Percentiles rank a stretch among this genome's conserved stretches.
Evolutionary conservation across 2,797 vertebrate genomes (phyloP).

Genomic region (Arnoldichthys spilopterus): DNA sequence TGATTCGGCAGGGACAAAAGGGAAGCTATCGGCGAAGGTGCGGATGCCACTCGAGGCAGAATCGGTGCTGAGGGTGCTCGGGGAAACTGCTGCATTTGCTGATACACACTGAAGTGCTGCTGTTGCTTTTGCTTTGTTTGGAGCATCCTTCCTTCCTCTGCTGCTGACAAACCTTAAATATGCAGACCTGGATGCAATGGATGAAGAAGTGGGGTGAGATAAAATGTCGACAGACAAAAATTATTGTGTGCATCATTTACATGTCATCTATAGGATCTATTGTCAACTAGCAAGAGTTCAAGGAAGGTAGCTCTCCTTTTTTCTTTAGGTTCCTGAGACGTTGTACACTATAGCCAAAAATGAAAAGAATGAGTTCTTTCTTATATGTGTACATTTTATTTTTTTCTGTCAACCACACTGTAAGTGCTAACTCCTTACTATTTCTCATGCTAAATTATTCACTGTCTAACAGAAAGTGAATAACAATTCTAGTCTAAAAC

Average conservation of each 20-base stretch:
- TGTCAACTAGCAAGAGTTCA: no score
- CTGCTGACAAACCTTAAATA: not conserved
- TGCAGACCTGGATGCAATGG: not conserved
- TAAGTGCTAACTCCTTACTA: no score
- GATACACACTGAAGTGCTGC: conserved; percentile 61
- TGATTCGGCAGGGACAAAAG: conserved; percentile 57
- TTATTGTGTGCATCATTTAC: not conserved
- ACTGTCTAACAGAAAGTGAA: no score
- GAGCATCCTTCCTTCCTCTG: conserved; percentile 19
- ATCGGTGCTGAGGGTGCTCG: conserved; percentile 38
- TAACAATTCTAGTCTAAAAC: no score
- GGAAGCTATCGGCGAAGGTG: conserved; percentile 44
- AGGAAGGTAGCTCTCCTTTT: no score
- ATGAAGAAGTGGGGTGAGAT: not conserved
- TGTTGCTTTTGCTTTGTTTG: conserved; percentile 72
- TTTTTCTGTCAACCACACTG: no score
- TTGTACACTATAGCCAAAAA: no score
- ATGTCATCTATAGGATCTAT: no score
- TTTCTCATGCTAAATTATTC: no score
- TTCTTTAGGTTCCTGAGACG: no score
- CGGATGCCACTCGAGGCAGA: conserved; percentile 4
- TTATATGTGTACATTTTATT: no score
- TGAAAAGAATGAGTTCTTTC: no score
- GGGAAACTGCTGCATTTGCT: conserved; percentile 38
- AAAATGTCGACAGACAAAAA: not conserved